Percentiles rank a stretch among this genome's conserved stretches.
phyloP scores from a whole-genome alignment of 92 coral and sea anemone genomes.

The Galaxea fascicularis region DNA sequence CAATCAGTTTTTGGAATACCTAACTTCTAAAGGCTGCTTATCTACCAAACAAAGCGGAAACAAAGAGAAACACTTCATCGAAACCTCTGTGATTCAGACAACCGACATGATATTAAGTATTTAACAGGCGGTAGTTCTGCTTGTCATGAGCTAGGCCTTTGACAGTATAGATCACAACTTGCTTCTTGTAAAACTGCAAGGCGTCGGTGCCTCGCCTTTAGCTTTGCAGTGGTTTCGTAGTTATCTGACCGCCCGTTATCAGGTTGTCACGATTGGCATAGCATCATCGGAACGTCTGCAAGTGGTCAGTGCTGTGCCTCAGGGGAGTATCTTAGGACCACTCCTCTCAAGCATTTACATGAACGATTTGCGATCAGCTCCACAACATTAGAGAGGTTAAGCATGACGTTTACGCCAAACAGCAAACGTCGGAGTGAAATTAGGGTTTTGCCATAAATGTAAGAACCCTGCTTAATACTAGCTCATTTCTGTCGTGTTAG shows the following conservation, averaged over 20 bases:
- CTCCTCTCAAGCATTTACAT: background rate
- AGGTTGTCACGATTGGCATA: slow-evolving; percentile 40
- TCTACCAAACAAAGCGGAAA: slow-evolving; percentile 15
- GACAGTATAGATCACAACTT: slow-evolving; percentile 65
- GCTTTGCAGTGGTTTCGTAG: slow-evolving; percentile 68
- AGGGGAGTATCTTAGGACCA: slow-evolving; percentile 64
- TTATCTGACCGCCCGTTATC: slow-evolving; percentile 40
- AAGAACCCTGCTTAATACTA: no score
- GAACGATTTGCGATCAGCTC: background rate
- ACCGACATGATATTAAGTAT: slow-evolving; percentile 42
- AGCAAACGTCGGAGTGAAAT: no score
- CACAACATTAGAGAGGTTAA: no score
- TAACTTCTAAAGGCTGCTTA: slow-evolving; percentile 17
- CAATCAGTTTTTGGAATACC: slow-evolving; percentile 53
- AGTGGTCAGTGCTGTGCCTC: slow-evolving; percentile 56
- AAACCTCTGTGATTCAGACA: slow-evolving; percentile 40
- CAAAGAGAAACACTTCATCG: slow-evolving; percentile 46
- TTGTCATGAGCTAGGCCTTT: slow-evolving; percentile 70
- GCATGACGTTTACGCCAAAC: no score
- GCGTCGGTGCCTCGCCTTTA: slow-evolving; percentile 59
- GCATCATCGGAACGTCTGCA: slow-evolving; percentile 41
- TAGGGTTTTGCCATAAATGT: no score
- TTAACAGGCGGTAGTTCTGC: slow-evolving; percentile 51
- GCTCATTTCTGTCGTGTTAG: no score
- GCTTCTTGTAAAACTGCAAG: slow-evolving; percentile 56